Conservation (phyloP, 2,797 vertebrate genomes). For the Percopsis omiscomaycus region DNA sequence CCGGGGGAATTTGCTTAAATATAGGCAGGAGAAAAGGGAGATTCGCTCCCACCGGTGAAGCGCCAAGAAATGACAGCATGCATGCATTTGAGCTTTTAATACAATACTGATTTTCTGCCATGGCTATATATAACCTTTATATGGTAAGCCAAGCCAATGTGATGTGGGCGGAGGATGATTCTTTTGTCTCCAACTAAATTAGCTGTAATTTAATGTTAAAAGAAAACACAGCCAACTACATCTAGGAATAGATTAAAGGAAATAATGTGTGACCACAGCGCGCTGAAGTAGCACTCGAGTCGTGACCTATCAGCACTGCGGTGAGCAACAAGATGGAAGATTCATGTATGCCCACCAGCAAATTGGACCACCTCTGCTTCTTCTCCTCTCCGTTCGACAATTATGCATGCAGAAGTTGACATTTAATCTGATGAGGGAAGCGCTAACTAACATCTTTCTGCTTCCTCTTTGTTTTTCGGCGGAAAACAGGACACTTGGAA, state of each 20-base stretch:
- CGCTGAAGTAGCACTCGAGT: constrained; percentile 5
- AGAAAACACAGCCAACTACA: constrained; percentile 24
- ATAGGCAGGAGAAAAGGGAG: constrained; percentile 44
- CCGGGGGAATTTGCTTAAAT: constrained; percentile 58
- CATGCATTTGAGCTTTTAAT: constrained; percentile 49
- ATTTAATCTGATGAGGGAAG: constrained; percentile 72
- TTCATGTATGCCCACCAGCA: constrained; percentile 48
- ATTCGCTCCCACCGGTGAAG: constrained; percentile 36
- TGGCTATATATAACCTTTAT: constrained; percentile 31
- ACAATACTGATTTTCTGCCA: constrained; percentile 55
- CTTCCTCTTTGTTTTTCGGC: constrained; percentile 66
- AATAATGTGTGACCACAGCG: constrained; percentile 10
- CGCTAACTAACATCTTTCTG: constrained; percentile 73
- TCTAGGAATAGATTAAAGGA: constrained; percentile 18
- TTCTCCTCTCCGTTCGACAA: constrained; percentile 51
- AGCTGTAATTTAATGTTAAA: constrained; percentile 26
- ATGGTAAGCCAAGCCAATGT: constrained; percentile 34
- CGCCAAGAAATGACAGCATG: constrained; percentile 57
- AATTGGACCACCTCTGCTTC: constrained; percentile 59
- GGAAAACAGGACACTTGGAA: constrained; percentile 71
- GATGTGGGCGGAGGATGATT: constrained; percentile 25
- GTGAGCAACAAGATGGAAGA: constrained; percentile 36
- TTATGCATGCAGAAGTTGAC: constrained; percentile 77
- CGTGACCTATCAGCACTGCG: constrained; percentile 57
- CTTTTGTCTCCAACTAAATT: constrained; percentile 45